phyloP scores from a whole-genome alignment of 2,797 vertebrate genomes.

The Microctenopoma stevenorrisi region DNA sequence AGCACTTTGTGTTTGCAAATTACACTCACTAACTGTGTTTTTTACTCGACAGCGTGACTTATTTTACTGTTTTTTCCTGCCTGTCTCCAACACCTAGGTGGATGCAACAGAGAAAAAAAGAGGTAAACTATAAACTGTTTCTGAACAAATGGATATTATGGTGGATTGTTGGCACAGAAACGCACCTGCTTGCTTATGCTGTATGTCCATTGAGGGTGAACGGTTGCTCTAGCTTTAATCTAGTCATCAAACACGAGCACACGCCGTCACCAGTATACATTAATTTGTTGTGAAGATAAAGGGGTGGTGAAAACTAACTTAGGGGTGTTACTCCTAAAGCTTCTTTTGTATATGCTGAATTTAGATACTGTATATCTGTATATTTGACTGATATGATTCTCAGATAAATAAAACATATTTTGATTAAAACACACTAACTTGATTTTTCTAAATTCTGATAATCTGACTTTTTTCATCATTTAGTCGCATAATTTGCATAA shows the following conservation, averaged over 20 bases:
- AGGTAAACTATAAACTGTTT: conserved; percentile 6
- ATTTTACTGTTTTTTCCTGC: conserved; percentile 8
- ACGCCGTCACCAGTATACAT: conserved; percentile 51
- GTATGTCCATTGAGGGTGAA: conserved; percentile 38
- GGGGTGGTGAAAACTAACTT: conserved; percentile 35
- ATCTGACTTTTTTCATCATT: not conserved
- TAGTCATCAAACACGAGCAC: conserved; percentile 72
- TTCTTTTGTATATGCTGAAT: conserved; percentile 4
- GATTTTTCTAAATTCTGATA: not conserved
- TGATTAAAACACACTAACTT: not conserved
- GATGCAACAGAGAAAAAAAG: not conserved
- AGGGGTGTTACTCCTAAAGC: conserved; percentile 6
- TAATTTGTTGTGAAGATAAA: conserved; percentile 60
- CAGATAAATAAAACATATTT: not conserved
- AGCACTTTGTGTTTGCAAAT: too few species aligned
- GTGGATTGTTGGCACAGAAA: conserved; percentile 45
- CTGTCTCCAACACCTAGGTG: not conserved
- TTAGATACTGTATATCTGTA: not conserved
- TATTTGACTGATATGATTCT: not conserved
- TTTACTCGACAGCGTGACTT: conserved; percentile 4
- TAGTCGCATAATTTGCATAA: conserved; percentile 11
- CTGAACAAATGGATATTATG: conserved; percentile 1
- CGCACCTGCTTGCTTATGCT: conserved; percentile 63
- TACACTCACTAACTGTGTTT: not conserved
- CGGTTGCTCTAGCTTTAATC: conserved; percentile 74